Base-by-base conservation (phyloP, 2,797 vertebrate species). In the Paratrypauchen microcephalus region DNA sequence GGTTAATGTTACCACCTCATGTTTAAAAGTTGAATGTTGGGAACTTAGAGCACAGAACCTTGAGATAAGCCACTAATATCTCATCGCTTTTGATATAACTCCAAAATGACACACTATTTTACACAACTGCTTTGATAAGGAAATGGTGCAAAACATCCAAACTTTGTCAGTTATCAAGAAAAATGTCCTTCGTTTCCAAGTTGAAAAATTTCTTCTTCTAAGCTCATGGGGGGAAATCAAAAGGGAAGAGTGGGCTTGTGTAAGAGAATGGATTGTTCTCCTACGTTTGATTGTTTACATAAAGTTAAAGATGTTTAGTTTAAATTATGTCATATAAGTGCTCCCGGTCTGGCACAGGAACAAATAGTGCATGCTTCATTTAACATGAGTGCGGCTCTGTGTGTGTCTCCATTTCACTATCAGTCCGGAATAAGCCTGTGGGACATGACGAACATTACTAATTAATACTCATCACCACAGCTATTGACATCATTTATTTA, bases 271-370 rank as follows among this genome's bases (percentile, higher is more conserved):
- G 73, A 89, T 89, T 91, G 89, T 91, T 92, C 88, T 84, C 69
- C 4, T 0, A 61, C 66, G 82, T 65, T 72, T 71, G 77, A 81
- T 83, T 90, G 85, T 92, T 91, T 88, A 91, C 76, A 83, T 78
- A 84, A 87, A 85, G 72, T 76, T 81, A 79, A 86, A 86, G 82
- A 74, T 90, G 87, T 92, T 91, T 87, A 80, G 83, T 91, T 90
- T 87, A 81, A 89, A 89, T 86, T 81, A 89, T 86, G 76, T 82
- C 83, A 91, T 86, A 86, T 75, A 71, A 83, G 75, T 57, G 69
- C 59, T 76, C 85, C 76, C 67, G 70, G 73, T 80, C 83, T 74
- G 73, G 66, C 28, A 59, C 77, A 83, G 86, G 81, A 90, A 88
- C 79, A 91, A 90, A 89, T 87, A 87, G 48, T 61, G 65, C 73